Evolutionary conservation across 1,140 invertebrate genomes (phyloP).

Genomic region (Gonatopus flavifemur): DNA sequence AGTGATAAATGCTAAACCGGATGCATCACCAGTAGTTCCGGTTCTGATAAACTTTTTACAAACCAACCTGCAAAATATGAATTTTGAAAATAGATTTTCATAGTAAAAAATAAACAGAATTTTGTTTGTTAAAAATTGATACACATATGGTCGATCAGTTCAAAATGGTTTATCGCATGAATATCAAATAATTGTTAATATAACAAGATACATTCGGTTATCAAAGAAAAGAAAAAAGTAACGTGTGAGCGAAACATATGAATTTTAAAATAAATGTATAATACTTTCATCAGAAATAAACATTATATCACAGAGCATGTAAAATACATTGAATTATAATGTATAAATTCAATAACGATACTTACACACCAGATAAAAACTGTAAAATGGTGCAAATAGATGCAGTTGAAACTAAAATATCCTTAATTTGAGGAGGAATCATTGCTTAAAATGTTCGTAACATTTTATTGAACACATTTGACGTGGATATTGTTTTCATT

Average conservation of each 20-base stretch:
- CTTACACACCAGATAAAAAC: slow-evolving; percentile 71
- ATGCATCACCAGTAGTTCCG: slow-evolving; percentile 68
- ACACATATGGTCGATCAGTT: no score
- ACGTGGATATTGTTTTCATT: no score
- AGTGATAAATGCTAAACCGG: slow-evolving; percentile 73
- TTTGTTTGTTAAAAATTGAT: no score
- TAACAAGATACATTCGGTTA: no score
- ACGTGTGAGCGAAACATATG: slow-evolving; percentile 1
- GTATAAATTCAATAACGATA: no score
- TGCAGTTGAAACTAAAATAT: slow-evolving; percentile 61
- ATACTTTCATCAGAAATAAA: slow-evolving; percentile 11
- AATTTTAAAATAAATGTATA: not conserved
- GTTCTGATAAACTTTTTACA: slow-evolving; percentile 69
- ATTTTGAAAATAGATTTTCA: no score
- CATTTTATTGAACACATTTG: no score
- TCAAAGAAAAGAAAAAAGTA: not conserved
- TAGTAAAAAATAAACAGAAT: no score
- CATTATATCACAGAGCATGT: no score
- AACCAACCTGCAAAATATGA: slow-evolving; percentile 62
- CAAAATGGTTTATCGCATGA: no score
- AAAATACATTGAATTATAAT: no score
- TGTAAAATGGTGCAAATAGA: slow-evolving; percentile 70
- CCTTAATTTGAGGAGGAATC: slow-evolving; percentile 16
- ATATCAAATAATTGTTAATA: no score
- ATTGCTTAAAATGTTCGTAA: slow-evolving; percentile 18